Evolutionary conservation across 1,140 invertebrate genomes (phyloP).

Genomic region (Octopus bimaculoides): DNA sequence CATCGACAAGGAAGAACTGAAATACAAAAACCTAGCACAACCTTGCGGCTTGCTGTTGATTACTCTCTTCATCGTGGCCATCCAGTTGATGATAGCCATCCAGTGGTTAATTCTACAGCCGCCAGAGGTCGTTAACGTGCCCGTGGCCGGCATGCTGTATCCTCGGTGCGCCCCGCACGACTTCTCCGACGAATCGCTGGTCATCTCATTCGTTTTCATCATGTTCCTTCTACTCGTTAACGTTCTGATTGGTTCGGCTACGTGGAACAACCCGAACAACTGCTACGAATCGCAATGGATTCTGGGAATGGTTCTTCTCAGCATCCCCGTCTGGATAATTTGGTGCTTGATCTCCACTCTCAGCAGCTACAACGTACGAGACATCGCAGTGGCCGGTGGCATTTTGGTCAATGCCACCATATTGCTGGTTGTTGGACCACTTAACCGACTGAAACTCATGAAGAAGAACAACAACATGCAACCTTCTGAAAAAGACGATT

Average conservation of each 20-base stretch:
- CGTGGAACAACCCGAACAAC: constrained; percentile 44
- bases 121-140: constrained; percentile 37
- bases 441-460: constrained; percentile 55
- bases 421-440: constrained; percentile 51
- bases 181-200: constrained; percentile 57
- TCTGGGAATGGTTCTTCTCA: constrained; percentile 51
- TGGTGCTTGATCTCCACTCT: constrained; percentile 57
- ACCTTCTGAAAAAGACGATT: constrained; percentile 29
- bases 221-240: constrained; percentile 58
- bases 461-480: constrained; percentile 41
- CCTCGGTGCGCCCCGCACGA: constrained; percentile 46
- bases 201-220: constrained; percentile 60
- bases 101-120: constrained; percentile 58
- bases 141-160: constrained; percentile 45
- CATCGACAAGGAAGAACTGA: constrained; percentile 46
- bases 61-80: constrained; percentile 50
- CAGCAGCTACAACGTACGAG: constrained; percentile 45
- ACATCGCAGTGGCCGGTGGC: constrained; percentile 52
- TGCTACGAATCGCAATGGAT: constrained; percentile 59
- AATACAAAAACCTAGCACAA: constrained; percentile 49
- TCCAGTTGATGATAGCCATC: constrained; percentile 58
- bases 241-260: constrained; percentile 53
- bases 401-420: constrained; percentile 52
- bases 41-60: constrained; percentile 57
- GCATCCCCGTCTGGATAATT: constrained; percentile 54